Base-by-base conservation (phyloP, 2,888 invertebrate genomes). In the Achlya flavicornis region DNA sequence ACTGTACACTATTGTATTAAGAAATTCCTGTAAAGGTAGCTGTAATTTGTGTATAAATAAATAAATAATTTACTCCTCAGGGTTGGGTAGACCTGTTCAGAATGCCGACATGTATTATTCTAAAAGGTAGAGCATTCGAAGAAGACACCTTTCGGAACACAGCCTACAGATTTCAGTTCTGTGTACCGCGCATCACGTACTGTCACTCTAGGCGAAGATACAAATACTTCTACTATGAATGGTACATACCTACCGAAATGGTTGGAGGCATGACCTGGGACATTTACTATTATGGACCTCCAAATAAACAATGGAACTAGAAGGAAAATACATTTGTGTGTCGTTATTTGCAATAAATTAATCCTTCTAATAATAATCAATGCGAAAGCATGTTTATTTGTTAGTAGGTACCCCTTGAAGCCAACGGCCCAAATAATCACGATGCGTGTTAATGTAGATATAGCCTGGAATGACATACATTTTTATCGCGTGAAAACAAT, bases 31-130 rank as follows among this genome's bases (percentile, higher is more conserved):
- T n/a, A n/a, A n/a, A n/a, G n/a, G n/a, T n/a, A n/a, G n/a, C n/a
- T n/a, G n/a, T n/a, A n/a, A n/a, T n/a, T n/a, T n/a, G n/a, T n/a
- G n/a, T n/a, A n/a, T n/a, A n/a, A n/a, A n/a, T n/a, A n/a, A n/a
- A n/a, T n/a, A n/a, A n/a, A n/a, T n/a, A 26, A 26, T 53, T 53
- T 19, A 19, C 4, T 53, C 19, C 53, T 0, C 77, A 91, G 91
- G 89, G 85, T 14, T 90, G 89, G 89, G 32, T 90, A 4, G 63
- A 82, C 26, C 19, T 86, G 14, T 41, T 61, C 0, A 81, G 88
- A 65, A 85, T 90, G n/a, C 91, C 91, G 2, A 85, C 83, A 0
- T 91, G 91, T 68, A 87, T 89, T 0, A 12, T 83, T 6, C 46
- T 90, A 0, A 78, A 82, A 68, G 86, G 79, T 0, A 73, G 61